phyloP scores from a whole-genome alignment of 2,888 invertebrate species.

The Geotrupes spiniger region DNA sequence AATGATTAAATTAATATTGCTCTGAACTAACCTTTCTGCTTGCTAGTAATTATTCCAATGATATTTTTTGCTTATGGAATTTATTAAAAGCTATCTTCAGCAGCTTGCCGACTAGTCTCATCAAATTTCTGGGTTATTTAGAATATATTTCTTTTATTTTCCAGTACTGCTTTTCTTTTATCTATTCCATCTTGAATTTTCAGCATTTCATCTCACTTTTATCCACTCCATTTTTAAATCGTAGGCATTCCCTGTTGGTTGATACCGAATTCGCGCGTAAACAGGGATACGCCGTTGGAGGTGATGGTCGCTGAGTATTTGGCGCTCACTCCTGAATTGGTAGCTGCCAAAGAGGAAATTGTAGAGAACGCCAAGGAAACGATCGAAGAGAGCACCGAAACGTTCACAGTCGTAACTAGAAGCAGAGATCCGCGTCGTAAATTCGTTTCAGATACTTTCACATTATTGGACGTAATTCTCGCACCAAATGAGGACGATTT shows the following conservation, averaged over 20 bases:
- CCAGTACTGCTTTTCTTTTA: too few relatives aligned
- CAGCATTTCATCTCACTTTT: too few relatives aligned
- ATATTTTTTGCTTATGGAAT: too few relatives aligned
- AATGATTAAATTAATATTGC: too few relatives aligned
- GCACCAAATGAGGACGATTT: constrained; percentile 2
- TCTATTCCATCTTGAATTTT: too few relatives aligned
- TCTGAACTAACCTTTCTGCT: too few relatives aligned
- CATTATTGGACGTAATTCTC: constrained; percentile 11
- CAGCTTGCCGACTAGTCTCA: too few relatives aligned
- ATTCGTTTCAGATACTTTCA: constrained; percentile 19
- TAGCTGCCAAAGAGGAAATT: constrained; percentile 11
- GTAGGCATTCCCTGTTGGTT: constrained; percentile 30
- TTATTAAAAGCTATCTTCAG: too few relatives aligned
- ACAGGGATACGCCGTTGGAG: constrained; percentile 18
- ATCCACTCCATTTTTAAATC: not conserved
- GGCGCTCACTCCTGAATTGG: constrained; percentile 18
- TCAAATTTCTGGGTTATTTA: too few relatives aligned
- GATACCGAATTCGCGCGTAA: constrained; percentile 19
- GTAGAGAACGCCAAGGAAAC: constrained; percentile 15
- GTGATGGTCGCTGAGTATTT: constrained; percentile 20
- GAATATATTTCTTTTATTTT: too few relatives aligned
- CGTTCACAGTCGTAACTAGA: constrained; percentile 21
- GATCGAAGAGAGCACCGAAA: constrained; percentile 19
- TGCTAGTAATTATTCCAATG: too few relatives aligned
- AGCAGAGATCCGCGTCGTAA: constrained; percentile 11